phyloP scores from a whole-genome alignment of 1,140 invertebrate species.

The Anastrepha obliqua region DNA sequence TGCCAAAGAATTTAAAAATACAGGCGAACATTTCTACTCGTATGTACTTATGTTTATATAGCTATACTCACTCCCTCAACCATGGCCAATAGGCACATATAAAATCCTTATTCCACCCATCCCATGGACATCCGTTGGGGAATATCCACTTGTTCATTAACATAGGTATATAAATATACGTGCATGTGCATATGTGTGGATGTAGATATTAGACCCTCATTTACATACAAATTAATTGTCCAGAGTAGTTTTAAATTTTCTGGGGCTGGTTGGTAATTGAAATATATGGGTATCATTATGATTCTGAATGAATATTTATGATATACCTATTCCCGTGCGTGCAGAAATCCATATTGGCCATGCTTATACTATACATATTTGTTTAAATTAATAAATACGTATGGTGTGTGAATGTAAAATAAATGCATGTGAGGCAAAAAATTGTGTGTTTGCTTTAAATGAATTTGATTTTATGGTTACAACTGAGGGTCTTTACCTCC shows the following conservation, averaged over 20 bases:
- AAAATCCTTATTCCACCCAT: slow-evolving; percentile 19
- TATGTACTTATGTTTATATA: background rate
- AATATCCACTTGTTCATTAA: background rate
- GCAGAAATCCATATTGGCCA: background rate
- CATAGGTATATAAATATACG: background rate
- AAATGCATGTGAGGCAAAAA: too few relatives aligned
- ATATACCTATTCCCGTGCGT: background rate
- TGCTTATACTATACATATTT: background rate
- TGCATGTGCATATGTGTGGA: background rate
- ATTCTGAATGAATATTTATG: slow-evolving; percentile 72
- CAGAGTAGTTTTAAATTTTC: background rate
- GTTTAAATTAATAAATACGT: background rate
- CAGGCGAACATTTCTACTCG: background rate
- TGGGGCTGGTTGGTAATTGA: slow-evolving; percentile 63
- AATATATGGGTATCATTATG: slow-evolving; percentile 67
- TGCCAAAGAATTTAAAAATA: background rate
- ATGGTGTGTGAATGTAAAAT: too few relatives aligned
- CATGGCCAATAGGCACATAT: background rate
- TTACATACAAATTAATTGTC: background rate
- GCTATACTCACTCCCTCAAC: background rate
- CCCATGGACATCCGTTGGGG: background rate
- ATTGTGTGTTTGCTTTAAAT: too few relatives aligned
- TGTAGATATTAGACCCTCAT: background rate
- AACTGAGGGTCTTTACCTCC: too few relatives aligned
- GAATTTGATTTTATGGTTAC: too few relatives aligned